Evolutionary conservation across 1,140 invertebrate species (phyloP), one percentile per base, ranked within the genome.

Genomic region (Contarinia nasturtii): DNA sequence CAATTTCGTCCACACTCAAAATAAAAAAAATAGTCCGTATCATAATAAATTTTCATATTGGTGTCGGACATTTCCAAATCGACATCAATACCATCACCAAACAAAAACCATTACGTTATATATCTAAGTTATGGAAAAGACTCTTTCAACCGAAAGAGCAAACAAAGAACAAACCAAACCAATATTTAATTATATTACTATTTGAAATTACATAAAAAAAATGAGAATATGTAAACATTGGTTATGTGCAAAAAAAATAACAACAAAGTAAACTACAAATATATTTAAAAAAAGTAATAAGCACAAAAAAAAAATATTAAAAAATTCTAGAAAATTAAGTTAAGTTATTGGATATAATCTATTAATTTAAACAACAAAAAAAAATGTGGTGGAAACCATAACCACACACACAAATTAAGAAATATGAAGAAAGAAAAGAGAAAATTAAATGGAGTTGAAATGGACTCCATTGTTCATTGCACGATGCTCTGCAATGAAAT

Each of bases 261-360:
- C 4, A 44, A 44, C 3, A 44, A n/a, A 4, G 14, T 17, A 17
- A 44, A 44, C 7, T 44, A 44, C 2, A 4, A 20, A 44, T 20
- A 44, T 44, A n/a, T 44, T 44, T 22, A 44, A 22, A 44, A 17
- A 17, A 7, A 22, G n/a, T n/a, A 14, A 44, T 7, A 44, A 44
- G 14, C n/a, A 40, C 7, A 27, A 27, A 27, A 3, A 27, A 27
- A 27, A 27, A 27, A 27, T 27, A 27, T 27, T 27, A 27, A n/a
- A n/a, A n/a, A 40, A 40, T 40, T 40, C n/a, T 44, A 44, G 14
- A 44, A 5, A 20, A n/a, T 44, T 44, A 44, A 44, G 14, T 20
- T 17, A 44, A 20, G 19, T 44, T 22, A 22, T 44, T n/a, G 19
- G 43, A 22, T 44, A 44, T 44, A 20, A 20, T 22, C 19, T 20